Evolutionary conservation across 1,140 invertebrate genomes (phyloP).

Genomic region (Anoplolepis gracilipes): DNA sequence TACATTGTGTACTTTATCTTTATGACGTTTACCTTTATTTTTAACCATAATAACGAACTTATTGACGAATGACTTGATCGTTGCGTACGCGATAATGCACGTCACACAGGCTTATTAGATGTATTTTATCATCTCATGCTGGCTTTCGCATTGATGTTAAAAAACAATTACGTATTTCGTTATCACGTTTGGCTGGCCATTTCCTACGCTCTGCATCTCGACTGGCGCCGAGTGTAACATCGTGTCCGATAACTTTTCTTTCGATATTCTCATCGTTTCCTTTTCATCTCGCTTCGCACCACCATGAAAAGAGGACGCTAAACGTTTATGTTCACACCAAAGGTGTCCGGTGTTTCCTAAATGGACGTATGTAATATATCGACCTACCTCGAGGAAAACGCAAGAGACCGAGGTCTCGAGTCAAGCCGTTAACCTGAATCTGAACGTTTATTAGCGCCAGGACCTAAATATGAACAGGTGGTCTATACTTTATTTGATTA

Average conservation of each 20-base stretch:
- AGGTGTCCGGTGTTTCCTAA: slow-evolving; percentile 33
- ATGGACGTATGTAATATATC: slow-evolving; percentile 43
- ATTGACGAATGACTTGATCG: slow-evolving; percentile 11
- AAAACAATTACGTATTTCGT: slow-evolving; percentile 43
- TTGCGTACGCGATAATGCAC: slow-evolving; percentile 21
- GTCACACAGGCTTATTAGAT: slow-evolving; percentile 20
- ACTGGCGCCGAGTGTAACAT: slow-evolving; percentile 10
- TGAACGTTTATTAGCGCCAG: slow-evolving; percentile 63
- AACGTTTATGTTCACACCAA: slow-evolving; percentile 66
- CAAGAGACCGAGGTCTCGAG: slow-evolving; percentile 14
- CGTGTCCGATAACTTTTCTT: slow-evolving; percentile 31
- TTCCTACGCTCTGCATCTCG: slow-evolving; percentile 29
- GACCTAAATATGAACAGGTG: slow-evolving; percentile 70
- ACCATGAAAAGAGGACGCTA: slow-evolving; percentile 34
- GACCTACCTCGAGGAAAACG: slow-evolving; percentile 47
- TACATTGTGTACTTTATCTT: slow-evolving; percentile 21
- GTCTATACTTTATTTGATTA: slow-evolving; percentile 32
- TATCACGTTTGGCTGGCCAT: slow-evolving; percentile 27
- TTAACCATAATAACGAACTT: slow-evolving; percentile 50
- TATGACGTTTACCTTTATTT: slow-evolving; percentile 33
- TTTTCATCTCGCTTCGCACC: neutral
- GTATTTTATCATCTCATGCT: slow-evolving; percentile 39
- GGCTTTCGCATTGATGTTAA: slow-evolving; percentile 19
- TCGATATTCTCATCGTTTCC: neutral
- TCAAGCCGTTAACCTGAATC: slow-evolving; percentile 37